phyloP scores from a whole-genome alignment of 2,113 vertebrate species.

The Euleptes europaea region DNA sequence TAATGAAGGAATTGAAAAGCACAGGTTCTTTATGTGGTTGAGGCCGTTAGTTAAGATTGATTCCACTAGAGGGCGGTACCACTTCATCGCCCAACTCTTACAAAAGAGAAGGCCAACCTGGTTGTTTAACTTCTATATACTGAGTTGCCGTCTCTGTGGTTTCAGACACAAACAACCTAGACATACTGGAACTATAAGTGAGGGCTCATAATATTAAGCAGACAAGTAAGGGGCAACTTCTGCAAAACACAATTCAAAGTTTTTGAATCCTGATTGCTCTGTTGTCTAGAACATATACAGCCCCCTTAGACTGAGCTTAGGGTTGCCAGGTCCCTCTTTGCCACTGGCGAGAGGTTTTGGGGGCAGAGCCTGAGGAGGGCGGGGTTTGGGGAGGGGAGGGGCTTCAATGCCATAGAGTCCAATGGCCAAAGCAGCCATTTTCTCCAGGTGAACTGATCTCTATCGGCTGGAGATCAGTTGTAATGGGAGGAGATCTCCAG shows the following conservation, averaged over 20 bases:
- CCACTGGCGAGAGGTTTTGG: no score
- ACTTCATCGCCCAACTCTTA: slow-evolving; percentile 81
- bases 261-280: slow-evolving; percentile 24
- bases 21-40: background rate
- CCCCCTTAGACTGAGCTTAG: no score
- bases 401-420: no score
- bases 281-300: background rate
- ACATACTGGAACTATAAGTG: slow-evolving; percentile 18
- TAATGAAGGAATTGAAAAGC: slow-evolving; percentile 34
- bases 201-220: slow-evolving; percentile 4
- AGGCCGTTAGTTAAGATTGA: slow-evolving; percentile 49
- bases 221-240: slow-evolving; percentile 19
- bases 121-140: slow-evolving; percentile 49
- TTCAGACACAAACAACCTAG: slow-evolving; percentile 44
- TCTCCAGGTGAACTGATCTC: no score
- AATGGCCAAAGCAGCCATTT: no score
- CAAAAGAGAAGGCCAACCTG: slow-evolving; percentile 53
- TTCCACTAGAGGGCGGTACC: slow-evolving; percentile 96
- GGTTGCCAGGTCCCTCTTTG: no score
- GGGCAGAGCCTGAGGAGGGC: no score
- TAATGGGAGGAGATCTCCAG: no score
- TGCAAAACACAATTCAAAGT: slow-evolving; percentile 10
- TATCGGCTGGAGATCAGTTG: no score
- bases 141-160: background rate
- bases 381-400: no score